phyloP scores from a whole-genome alignment of 2,797 vertebrate species.

The Hypotaenidia philippensis region DNA sequence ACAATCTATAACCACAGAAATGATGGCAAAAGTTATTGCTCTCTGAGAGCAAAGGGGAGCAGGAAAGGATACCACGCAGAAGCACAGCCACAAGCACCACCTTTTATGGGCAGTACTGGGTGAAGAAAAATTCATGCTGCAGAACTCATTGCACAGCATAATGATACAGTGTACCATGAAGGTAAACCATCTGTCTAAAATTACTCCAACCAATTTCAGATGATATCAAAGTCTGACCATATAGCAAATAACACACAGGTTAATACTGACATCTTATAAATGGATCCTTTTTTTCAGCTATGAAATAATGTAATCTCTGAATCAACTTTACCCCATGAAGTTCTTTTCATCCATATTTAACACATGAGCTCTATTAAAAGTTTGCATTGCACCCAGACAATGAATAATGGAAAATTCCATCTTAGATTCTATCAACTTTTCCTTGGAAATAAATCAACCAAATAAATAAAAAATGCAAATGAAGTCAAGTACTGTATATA shows the following conservation, averaged over 20 bases:
- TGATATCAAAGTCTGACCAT: constrained; percentile 14
- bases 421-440: constrained; percentile 17
- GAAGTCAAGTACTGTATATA: neutral
- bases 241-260: constrained; percentile 31
- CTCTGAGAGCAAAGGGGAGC: neutral
- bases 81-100: neutral
- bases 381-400: constrained; percentile 5
- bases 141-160: neutral
- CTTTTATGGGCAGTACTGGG: neutral
- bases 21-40: neutral
- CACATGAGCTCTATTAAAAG: constrained; percentile 19
- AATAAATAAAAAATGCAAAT: constrained; percentile 27
- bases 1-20: neutral
- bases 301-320: constrained; percentile 26
- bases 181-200: constrained; percentile 42
- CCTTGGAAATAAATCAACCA: neutral
- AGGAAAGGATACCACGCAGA: neutral
- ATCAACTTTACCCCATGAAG: constrained; percentile 31
- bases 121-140: neutral
- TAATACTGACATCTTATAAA: constrained; percentile 50
- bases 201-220: constrained; percentile 33
- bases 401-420: constrained; percentile 22
- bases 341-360: constrained; percentile 60
- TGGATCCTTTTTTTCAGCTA: constrained; percentile 2
- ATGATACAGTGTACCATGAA: neutral